Percentiles rank a stretch among this genome's conserved stretches.
phyloP scores from a whole-genome alignment of 1,140 invertebrate genomes.

The Nasonia giraulti region DNA sequence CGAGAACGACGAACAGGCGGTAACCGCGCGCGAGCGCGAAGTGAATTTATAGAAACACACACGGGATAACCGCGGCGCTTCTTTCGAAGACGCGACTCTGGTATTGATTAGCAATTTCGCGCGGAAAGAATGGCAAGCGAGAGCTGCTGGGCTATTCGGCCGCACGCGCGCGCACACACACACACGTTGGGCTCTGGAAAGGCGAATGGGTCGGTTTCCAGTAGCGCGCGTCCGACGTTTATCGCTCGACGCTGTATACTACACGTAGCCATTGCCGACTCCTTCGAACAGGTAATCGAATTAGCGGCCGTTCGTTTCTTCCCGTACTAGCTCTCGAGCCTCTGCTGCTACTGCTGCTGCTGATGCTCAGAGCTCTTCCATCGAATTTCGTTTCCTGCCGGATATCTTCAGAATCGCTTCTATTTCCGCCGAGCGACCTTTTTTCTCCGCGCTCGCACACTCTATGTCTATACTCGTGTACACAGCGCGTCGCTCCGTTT shows the following conservation, averaged over 20 bases:
- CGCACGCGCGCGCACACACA: no score
- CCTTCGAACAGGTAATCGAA: conserved; percentile 51
- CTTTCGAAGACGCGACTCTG: conserved; percentile 6
- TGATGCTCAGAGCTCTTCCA: not conserved
- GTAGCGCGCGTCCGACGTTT: conserved; percentile 17
- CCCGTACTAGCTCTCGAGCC: not conserved
- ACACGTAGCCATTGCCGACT: conserved; percentile 8
- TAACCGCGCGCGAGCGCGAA: not conserved
- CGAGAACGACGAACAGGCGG: conserved; percentile 33
- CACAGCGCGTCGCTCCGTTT: not conserved
- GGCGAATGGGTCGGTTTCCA: conserved; percentile 12
- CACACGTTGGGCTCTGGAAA: not conserved
- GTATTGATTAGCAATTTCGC: conserved; percentile 50
- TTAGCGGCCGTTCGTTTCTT: conserved; percentile 42
- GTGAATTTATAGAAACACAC: conserved; percentile 42
- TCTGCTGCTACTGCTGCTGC: no score
- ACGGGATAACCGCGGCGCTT: conserved; percentile 7
- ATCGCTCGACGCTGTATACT: conserved; percentile 33
- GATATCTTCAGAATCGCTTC: conserved; percentile 41
- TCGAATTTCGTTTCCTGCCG: conserved; percentile 45
- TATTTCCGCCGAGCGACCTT: conserved; percentile 31
- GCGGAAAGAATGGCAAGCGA: not conserved
- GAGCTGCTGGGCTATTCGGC: not conserved
- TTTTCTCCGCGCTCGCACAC: conserved; percentile 18
- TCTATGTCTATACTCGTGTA: not conserved